Percentiles rank a stretch among this genome's conserved stretches.
Conservation (phyloP, 2,888 invertebrate species). For the Cosmia trapezina region DNA sequence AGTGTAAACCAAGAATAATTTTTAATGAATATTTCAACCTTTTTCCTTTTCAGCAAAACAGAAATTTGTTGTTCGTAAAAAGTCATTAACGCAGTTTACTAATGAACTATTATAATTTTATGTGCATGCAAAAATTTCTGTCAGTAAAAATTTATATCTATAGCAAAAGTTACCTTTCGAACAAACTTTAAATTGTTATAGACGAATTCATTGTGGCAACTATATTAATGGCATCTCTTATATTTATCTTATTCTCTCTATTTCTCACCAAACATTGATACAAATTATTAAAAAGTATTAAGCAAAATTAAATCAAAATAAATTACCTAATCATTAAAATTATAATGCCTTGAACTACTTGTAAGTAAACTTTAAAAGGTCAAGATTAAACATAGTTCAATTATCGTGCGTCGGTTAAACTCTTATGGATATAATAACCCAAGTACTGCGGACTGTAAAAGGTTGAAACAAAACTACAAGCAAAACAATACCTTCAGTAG, state of each 20-base stretch:
- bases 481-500: slow-evolving; percentile 4
- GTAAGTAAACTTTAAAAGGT: slow-evolving; percentile 35
- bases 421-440: slow-evolving; percentile 30
- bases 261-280: slow-evolving; percentile 1
- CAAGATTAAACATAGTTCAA: slow-evolving; percentile 52
- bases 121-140: not conserved
- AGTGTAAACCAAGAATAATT: not conserved
- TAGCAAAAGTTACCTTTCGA: slow-evolving; percentile 25
- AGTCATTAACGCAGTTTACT: not conserved
- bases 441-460: not conserved
- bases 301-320: slow-evolving; percentile 24
- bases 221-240: slow-evolving; percentile 6
- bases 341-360: slow-evolving; percentile 44
- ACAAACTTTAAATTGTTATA: not conserved
- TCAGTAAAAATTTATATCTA: not conserved
- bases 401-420: slow-evolving; percentile 33
- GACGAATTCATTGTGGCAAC: slow-evolving; percentile 17
- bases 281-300: not conserved
- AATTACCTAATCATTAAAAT: slow-evolving; percentile 37
- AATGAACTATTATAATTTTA: not conserved
- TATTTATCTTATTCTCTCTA: too few relatives aligned
- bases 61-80: not conserved
- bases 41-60: not conserved
- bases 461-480: slow-evolving; percentile 2
- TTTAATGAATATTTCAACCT: not conserved